Conservation (phyloP, 92 coral and sea anemone species). For the Ricordea florida region DNA sequence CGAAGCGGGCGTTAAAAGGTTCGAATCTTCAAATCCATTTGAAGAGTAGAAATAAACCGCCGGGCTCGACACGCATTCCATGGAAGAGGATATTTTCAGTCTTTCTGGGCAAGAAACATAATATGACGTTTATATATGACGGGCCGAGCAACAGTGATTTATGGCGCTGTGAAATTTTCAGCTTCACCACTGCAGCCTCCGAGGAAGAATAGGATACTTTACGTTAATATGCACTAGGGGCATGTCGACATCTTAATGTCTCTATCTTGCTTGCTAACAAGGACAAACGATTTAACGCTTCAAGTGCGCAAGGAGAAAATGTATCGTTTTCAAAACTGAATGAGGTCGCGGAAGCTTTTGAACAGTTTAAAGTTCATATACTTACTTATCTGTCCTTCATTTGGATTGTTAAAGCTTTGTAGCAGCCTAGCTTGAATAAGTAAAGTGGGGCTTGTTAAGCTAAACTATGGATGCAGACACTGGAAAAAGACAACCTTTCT, state of each 20-base stretch:
- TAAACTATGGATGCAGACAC: too few species aligned
- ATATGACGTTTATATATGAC: not conserved
- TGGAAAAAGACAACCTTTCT: too few species aligned
- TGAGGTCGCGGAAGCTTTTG: not conserved
- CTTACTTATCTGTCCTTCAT: too few species aligned
- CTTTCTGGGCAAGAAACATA: not conserved
- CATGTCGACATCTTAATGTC: conserved; percentile 27
- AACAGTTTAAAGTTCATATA: not conserved
- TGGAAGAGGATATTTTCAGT: not conserved
- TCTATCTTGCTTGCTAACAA: conserved; percentile 27
- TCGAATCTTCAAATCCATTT: too few species aligned
- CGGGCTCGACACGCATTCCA: not conserved
- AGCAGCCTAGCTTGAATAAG: too few species aligned
- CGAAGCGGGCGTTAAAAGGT: too few species aligned
- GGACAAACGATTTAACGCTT: not conserved
- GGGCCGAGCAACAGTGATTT: conserved; percentile 7
- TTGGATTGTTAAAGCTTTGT: too few species aligned
- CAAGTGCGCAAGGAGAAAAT: not conserved
- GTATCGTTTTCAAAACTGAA: not conserved
- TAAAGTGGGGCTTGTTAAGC: too few species aligned
- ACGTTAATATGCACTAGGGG: conserved; percentile 16
- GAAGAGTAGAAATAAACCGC: too few species aligned
- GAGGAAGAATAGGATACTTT: conserved; percentile 4
- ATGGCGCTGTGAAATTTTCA: conserved; percentile 30
- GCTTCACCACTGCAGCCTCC: conserved; percentile 15